These are phyloP conservation scores for Macaria liturata DNA, from an alignment of 2,888 invertebrate genomes.

Conservation along the genomic window DNA sequence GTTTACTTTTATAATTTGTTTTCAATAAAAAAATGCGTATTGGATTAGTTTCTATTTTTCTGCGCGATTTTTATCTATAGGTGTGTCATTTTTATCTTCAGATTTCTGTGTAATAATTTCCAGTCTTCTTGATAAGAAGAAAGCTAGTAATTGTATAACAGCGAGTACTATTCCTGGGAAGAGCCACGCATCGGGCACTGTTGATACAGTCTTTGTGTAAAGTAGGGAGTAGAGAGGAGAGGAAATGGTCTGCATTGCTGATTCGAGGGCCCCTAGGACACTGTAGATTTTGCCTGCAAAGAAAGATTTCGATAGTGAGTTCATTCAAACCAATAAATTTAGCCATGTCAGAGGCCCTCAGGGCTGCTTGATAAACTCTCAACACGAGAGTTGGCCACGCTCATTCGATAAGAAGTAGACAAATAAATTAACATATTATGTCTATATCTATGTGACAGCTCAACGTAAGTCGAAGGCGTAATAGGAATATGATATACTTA, in stretches of 20 bases:
- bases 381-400: no score
- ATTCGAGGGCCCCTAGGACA: conserved; percentile 72
- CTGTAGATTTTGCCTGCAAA: conserved; percentile 79
- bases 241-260: conserved; percentile 70
- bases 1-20: no score
- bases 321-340: no score
- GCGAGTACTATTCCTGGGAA: conserved; percentile 63
- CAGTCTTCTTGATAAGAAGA: conserved; percentile 57
- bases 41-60: no score
- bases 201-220: conserved; percentile 67
- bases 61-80: conserved; percentile 15
- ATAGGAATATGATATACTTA: no score
- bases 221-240: conserved; percentile 72
- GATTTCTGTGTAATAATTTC: conserved; percentile 27
- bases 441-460: no score
- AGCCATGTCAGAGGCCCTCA: no score
- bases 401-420: no score
- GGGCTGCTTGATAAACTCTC: no score
- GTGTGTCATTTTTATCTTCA: conserved; percentile 21
- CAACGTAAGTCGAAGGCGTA: no score
- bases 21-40: no score
- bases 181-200: conserved; percentile 70
- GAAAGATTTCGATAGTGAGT: conserved; percentile 2
- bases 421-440: no score
- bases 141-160: conserved; percentile 61